phyloP scores from a whole-genome alignment of 2,888 invertebrate species.

The Ceriagrion tenellum region DNA sequence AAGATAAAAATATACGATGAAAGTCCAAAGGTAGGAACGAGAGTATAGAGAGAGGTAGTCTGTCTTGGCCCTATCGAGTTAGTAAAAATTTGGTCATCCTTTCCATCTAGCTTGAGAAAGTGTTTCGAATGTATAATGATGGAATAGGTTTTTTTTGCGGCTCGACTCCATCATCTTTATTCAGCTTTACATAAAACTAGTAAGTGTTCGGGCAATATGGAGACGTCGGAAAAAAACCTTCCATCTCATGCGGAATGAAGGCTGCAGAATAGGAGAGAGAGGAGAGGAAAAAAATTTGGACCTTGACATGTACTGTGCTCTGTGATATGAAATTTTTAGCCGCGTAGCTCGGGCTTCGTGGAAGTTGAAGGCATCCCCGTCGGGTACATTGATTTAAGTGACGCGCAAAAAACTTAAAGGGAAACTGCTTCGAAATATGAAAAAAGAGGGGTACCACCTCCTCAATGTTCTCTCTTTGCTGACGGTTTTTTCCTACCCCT shows the following conservation, averaged over 20 bases:
- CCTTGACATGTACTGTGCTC: neutral
- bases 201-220: neutral
- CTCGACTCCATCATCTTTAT: neutral
- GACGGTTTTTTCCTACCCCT: neutral
- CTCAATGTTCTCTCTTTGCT: neutral
- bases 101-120: too few species aligned
- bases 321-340: constrained; percentile 2
- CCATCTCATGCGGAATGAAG: neutral
- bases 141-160: neutral
- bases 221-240: neutral
- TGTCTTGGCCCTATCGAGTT: too few species aligned
- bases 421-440: constrained; percentile 28
- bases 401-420: constrained; percentile 43
- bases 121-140: too few species aligned
- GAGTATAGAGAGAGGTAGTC: too few species aligned
- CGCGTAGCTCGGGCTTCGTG: constrained; percentile 17
- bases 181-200: neutral
- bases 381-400: constrained; percentile 54
- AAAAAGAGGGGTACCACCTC: neutral
- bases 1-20: too few species aligned
- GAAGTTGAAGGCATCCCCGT: neutral
- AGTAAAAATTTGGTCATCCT: too few species aligned
- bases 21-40: too few species aligned
- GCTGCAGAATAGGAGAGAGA: neutral
- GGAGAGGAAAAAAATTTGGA: neutral